Evolutionary conservation across 1,140 invertebrate genomes (phyloP).

Genomic region (Leptinotarsa defecta): DNA sequence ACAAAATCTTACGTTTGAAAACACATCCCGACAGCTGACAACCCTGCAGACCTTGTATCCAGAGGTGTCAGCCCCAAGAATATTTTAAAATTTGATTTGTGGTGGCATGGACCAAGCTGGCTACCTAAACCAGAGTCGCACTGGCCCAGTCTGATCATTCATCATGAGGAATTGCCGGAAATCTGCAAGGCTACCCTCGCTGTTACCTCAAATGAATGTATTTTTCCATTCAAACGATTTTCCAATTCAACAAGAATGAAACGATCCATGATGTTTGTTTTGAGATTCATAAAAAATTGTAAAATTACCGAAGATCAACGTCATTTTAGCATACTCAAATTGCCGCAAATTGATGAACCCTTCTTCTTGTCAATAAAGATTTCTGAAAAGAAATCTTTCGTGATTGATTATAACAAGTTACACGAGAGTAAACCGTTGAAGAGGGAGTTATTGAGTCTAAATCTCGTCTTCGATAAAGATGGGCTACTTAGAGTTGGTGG

Average conservation of each 20-base stretch:
- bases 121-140: not conserved
- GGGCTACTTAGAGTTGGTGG: not conserved
- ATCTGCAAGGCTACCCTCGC: not conserved
- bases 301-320: not conserved
- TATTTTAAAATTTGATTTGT: not conserved
- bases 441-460: not conserved
- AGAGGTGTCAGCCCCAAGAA: not conserved
- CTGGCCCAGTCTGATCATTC: not conserved
- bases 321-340: not conserved
- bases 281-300: not conserved
- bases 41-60: not conserved
- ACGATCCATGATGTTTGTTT: not conserved
- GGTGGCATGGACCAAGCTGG: not conserved
- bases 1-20: not conserved
- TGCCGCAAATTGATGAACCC: not conserved
- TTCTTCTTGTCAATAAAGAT: not conserved
- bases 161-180: not conserved
- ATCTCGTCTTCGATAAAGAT: not conserved
- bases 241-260: not conserved
- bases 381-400: not conserved
- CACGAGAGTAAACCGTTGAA: not conserved
- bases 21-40: not conserved
- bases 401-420: not conserved
- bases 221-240: not conserved
- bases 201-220: not conserved